Evolutionary conservation across 2,797 vertebrate genomes (phyloP), one percentile per base, ranked within the genome.

Genomic region (Meda fulgida): DNA sequence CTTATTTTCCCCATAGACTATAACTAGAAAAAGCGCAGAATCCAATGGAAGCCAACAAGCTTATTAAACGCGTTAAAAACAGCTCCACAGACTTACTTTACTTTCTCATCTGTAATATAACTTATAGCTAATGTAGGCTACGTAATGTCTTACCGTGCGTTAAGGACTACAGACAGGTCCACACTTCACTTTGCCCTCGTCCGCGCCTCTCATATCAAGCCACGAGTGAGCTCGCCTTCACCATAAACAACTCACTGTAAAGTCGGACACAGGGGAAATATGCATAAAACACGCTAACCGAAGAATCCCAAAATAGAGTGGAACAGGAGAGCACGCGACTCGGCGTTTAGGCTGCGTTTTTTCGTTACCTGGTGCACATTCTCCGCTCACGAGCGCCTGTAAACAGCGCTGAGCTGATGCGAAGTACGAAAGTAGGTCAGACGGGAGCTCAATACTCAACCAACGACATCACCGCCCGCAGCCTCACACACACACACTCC

Each of bases 381-480:
- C 91, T 93, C 90, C 90, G 90, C 89, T 90, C 92, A 89, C 91
- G 89, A 92, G 19, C 91, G 92, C 91, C 92, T 90, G 94, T 94
- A 94, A 95, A 95, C 93, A 94, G 93, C 84, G 91, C 88, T 88
- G 94, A 91, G 93, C 79, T 90, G 92, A 89, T 89, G 92, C 90
- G 92, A 91, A 89, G 91, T 81, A 91, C 87, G 92, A 96, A 96
- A 97, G 95, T 96, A 96, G 96, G 96, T 96, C 95, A 97, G 92
- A 93, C 92, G 91, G 93, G 91, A 94, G 94, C 95, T 92, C 93
- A 92, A 92, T 92, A 92, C 94, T 92, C 89, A 85, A 90, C 93
- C 89, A 93, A 94, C 92, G 88, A 91, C 91, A 93, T 92, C 92
- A 91, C 92, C 90, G 89, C 63, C 89, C 88, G 89, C 91, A 92